Evolutionary conservation across 2,113 vertebrate species (phyloP), one percentile per base, ranked within the genome.

Genomic region (Panurus biarmicus): DNA sequence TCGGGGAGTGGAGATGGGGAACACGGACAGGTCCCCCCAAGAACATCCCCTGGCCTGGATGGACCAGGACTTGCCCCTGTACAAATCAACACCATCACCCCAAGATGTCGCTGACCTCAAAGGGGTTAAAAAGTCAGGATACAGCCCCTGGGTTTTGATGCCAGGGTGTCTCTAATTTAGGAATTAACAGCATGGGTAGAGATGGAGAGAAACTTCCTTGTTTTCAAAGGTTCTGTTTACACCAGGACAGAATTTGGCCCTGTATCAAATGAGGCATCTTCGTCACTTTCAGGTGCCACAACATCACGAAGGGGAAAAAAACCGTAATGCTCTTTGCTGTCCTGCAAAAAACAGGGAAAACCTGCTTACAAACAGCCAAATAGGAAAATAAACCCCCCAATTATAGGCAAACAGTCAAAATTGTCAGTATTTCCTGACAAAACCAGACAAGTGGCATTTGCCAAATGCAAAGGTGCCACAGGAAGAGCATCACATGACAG

Each of bases 71-170:
- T 14, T 2, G 47, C 10, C 8, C 61, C 47, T 3, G 14, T 3
- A 6, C 15, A 2, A 33, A 25, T 7, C 1, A 25, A 22, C 11
- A 4, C 3, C 18, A 11, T 36, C 15, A 5, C 12, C 56, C n/a
- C 38, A 3, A 20, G 47, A 4, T 2, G 7, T 4, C 0, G 2
- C 4, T 9, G 45, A 60, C 11, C 18, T 73, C 29, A 1, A 0
- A 0, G 44, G 64, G 45, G 45, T 66, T 51, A 13, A 40, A 57
- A 44, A 36, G 15, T 4, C 22, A 10, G 45, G 76, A 66, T 31
- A 13, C 2, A 6, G 54, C 48, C 53, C n/a, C 56, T 2, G 17
- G 35, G 18, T n/a, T 90, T 24, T 4, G 48, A n/a, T 0, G 21
- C 21, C 2, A 4, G 40, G 42, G 14, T 29, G 14, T 11, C 73